Evolutionary conservation across 2,888 invertebrate species (phyloP).

Genomic region (Nipponacmea schrenckii): DNA sequence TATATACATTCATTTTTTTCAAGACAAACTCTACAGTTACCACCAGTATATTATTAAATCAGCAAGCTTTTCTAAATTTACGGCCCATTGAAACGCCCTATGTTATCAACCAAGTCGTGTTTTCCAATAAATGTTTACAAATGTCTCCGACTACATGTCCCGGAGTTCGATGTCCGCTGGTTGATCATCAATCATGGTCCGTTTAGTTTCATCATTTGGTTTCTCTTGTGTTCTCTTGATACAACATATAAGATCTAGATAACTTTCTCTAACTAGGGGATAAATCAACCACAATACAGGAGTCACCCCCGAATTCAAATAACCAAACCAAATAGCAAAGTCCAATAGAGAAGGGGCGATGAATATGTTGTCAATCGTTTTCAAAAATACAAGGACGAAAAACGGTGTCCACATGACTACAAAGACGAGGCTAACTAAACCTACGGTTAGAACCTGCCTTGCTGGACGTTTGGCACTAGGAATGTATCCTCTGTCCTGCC

Average conservation of each 20-base stretch:
- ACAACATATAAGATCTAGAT: constrained; percentile 20
- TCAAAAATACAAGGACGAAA: constrained; percentile 12
- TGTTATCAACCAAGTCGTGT: too few relatives aligned
- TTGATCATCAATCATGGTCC: constrained; percentile 4
- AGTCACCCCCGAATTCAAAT: constrained; percentile 22
- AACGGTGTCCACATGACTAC: constrained; percentile 19
- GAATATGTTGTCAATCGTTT: constrained; percentile 9
- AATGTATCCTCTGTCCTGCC: not conserved
- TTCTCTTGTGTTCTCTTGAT: constrained; percentile 5
- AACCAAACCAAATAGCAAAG: constrained; percentile 14
- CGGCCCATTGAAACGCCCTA: too few relatives aligned
- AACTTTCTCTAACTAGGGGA: constrained; percentile 23
- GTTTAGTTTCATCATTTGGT: constrained; percentile 2
- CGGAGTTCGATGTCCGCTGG: not conserved
- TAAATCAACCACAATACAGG: constrained; percentile 30
- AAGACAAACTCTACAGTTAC: too few relatives aligned
- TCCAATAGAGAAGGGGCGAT: not conserved
- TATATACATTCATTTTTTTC: too few relatives aligned
- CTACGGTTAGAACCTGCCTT: constrained; percentile 10
- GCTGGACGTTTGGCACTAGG: constrained; percentile 5
- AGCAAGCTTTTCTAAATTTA: too few relatives aligned
- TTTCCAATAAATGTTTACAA: too few relatives aligned
- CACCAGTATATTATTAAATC: too few relatives aligned
- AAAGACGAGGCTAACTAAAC: constrained; percentile 16
- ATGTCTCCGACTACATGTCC: not conserved